Conservation (phyloP, 2,113 vertebrate species). For the Dipodomys spectabilis region DNA sequence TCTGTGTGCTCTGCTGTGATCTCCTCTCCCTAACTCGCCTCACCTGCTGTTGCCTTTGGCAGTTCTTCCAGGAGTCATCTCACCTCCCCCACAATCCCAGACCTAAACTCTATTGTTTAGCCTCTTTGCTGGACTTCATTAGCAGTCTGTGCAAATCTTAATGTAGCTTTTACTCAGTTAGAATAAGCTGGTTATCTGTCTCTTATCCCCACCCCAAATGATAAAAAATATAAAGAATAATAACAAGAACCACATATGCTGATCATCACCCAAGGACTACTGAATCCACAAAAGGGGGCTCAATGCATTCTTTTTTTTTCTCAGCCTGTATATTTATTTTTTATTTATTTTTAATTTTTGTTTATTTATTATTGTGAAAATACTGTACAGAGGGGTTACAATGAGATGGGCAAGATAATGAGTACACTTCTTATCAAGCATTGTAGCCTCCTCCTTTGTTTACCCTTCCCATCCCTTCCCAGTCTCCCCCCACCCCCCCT, state of each 20-base stretch:
- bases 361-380: no score
- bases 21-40: neutral
- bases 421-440: no score
- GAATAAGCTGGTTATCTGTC: neutral
- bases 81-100: neutral
- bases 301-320: neutral
- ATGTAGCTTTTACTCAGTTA: neutral
- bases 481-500: no score
- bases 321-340: no score
- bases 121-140: neutral
- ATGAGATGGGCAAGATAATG: no score
- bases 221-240: conserved; percentile 7
- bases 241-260: neutral
- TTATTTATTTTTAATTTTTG: no score
- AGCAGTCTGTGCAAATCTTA: neutral
- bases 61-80: neutral
- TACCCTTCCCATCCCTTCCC: no score
- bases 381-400: no score
- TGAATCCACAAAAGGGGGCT: neutral
- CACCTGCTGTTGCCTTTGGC: neutral
- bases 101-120: neutral
- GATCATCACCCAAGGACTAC: neutral
- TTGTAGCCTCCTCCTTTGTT: no score
- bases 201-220: neutral
- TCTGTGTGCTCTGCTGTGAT: neutral